These are phyloP conservation scores for Rhinolophus ferrumequinum DNA, from an alignment of 2,113 vertebrate species.

Conservation along the genomic window DNA sequence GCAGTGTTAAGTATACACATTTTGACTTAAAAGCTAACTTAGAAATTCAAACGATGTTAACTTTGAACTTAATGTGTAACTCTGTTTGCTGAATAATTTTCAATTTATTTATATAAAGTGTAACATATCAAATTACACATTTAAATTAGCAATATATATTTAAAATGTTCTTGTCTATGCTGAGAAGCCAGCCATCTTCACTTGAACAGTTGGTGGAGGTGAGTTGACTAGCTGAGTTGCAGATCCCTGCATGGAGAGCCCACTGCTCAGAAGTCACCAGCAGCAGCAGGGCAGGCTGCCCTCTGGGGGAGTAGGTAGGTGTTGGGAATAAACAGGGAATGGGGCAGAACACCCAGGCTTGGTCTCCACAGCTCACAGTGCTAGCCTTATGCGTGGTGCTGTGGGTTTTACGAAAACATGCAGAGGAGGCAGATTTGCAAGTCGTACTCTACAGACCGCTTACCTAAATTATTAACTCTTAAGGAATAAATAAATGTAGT, in stretches of 20 bases:
- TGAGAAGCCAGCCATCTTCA: not conserved
- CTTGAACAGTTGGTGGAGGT: not conserved
- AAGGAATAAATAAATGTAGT: not conserved
- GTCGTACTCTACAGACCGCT: not conserved
- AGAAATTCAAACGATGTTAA: not conserved
- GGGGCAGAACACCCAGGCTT: not conserved
- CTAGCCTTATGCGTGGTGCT: not conserved
- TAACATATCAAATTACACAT: not conserved
- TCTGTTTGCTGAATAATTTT: not conserved
- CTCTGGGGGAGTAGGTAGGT: not conserved
- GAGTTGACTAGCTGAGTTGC: not conserved
- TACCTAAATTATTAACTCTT: not conserved
- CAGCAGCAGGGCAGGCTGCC: fast-evolving
- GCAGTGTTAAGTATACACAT: not conserved
- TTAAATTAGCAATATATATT: not conserved
- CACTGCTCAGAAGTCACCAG: not conserved
- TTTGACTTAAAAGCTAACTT: not conserved
- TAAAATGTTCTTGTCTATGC: not conserved
- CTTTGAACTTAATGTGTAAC: not conserved
- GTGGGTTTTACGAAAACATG: not conserved
- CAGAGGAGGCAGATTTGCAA: too few relatives aligned
- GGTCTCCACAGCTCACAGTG: not conserved
- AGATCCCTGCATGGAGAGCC: not conserved
- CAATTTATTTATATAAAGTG: not conserved
- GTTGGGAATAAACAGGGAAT: fast-evolving